Evolutionary conservation across 92 coral and sea anemone genomes (phyloP).

Genomic region (Heteractis magnifica): DNA sequence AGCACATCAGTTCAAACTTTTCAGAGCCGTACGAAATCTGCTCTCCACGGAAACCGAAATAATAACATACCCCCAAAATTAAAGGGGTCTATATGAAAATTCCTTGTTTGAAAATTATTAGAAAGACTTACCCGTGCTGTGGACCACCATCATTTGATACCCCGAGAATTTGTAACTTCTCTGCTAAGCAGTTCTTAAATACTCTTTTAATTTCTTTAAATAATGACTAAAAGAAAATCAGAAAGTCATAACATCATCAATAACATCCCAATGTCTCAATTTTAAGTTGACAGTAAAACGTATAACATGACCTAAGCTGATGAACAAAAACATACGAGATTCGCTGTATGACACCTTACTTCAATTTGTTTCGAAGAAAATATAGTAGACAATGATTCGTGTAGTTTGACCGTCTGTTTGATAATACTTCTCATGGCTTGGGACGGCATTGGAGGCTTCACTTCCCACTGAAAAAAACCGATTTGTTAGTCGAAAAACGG

Average conservation of each 20-base stretch:
- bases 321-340: too few relatives aligned
- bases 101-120: neutral
- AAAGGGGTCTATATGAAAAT: too few relatives aligned
- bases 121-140: slow-evolving; percentile 83
- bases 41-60: too few relatives aligned
- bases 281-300: too few relatives aligned
- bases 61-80: too few relatives aligned
- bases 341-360: slow-evolving; percentile 38
- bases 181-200: slow-evolving; percentile 85
- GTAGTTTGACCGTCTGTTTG: slow-evolving; percentile 83
- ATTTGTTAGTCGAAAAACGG: too few relatives aligned
- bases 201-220: slow-evolving; percentile 87
- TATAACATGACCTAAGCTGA: too few relatives aligned
- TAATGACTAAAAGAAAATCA: slow-evolving; percentile 52
- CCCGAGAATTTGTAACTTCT: slow-evolving; percentile 72
- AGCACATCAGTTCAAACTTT: too few relatives aligned
- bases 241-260: neutral
- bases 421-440: slow-evolving; percentile 93
- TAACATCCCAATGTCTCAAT: too few relatives aligned
- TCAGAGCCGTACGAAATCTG: too few relatives aligned
- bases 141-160: slow-evolving; percentile 92
- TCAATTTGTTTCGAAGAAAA: slow-evolving; percentile 79
- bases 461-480: slow-evolving; percentile 82
- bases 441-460: slow-evolving; percentile 96
- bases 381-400: slow-evolving; percentile 81